Conservation (phyloP, 2,797 vertebrate species). For the Spea hammondii region DNA sequence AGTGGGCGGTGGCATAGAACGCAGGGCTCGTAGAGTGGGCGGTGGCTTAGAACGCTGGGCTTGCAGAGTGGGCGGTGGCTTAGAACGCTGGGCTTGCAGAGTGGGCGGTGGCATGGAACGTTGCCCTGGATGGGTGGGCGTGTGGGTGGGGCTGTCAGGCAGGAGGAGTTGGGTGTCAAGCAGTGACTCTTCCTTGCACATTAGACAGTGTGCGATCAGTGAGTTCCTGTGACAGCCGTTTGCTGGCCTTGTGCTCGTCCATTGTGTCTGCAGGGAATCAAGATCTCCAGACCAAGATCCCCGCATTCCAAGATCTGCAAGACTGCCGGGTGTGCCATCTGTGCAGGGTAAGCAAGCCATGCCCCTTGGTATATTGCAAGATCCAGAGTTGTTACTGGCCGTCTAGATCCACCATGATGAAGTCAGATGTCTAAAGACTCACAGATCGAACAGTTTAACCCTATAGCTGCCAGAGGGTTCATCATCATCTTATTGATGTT, state of each 20-base stretch:
- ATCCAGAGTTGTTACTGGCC: neutral
- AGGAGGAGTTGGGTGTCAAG: constrained; percentile 19
- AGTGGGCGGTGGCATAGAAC: neutral
- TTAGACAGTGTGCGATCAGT: neutral
- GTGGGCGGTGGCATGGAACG: constrained; percentile 1
- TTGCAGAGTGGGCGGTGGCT: neutral
- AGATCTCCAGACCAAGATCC: neutral
- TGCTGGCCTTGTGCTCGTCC: neutral
- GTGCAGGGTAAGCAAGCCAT: constrained; percentile 19
- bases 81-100: neutral
- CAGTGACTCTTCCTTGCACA: neutral
- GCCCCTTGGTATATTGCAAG: neutral
- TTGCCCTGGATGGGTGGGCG: constrained; percentile 2
- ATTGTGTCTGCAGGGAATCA: constrained; percentile 14
- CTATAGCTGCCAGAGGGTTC: too few relatives aligned
- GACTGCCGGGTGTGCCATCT: constrained; percentile 18
- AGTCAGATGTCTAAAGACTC: neutral
- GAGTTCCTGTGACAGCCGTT: neutral
- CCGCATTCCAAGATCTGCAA: neutral
- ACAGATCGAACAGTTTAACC: neutral
- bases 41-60: neutral
- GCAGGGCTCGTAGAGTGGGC: neutral
- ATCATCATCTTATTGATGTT: neutral
- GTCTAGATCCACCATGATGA: neutral
- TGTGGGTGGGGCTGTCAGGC: constrained; percentile 8